phyloP scores from a whole-genome alignment of 2,888 invertebrate species.

The Odontothrips loti region DNA sequence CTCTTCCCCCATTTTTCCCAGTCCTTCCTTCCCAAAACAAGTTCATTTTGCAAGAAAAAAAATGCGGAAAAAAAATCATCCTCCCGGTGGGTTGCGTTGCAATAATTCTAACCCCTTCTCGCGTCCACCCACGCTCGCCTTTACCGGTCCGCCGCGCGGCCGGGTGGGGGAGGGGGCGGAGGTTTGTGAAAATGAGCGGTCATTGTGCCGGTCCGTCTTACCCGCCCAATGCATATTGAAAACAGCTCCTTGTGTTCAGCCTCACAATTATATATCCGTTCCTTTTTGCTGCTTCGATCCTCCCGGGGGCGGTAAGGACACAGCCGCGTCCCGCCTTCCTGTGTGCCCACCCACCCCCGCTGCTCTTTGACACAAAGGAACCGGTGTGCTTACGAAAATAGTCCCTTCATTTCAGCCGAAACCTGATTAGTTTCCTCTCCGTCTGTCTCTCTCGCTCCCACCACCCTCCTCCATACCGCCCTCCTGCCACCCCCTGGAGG shows the following conservation, averaged over 20 bases:
- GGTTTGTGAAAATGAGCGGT: conserved; percentile 13
- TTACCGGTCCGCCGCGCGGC: background rate
- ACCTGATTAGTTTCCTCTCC: conserved; percentile 22
- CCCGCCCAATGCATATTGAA: background rate
- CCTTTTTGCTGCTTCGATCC: background rate
- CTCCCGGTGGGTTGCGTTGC: no score
- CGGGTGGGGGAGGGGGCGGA: background rate
- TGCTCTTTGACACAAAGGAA: conserved; percentile 7
- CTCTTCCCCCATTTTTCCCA: background rate
- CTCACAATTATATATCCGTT: conserved; percentile 6
- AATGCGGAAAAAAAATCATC: no score
- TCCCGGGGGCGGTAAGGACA: background rate
- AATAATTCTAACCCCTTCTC: background rate
- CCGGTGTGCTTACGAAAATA: conserved; percentile 22
- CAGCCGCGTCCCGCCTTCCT: background rate
- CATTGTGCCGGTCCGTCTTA: background rate
- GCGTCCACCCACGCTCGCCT: background rate
- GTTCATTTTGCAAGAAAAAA: background rate
- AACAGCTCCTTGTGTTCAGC: background rate
- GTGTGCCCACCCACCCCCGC: background rate
- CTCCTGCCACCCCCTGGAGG: background rate
- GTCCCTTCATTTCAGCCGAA: conserved; percentile 18
- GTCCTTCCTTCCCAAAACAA: background rate
- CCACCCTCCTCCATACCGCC: conserved; percentile 1
- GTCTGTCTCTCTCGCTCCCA: background rate